Evolutionary conservation across 2,888 invertebrate genomes (phyloP).

Genomic region (Scotopteryx bipunctaria): DNA sequence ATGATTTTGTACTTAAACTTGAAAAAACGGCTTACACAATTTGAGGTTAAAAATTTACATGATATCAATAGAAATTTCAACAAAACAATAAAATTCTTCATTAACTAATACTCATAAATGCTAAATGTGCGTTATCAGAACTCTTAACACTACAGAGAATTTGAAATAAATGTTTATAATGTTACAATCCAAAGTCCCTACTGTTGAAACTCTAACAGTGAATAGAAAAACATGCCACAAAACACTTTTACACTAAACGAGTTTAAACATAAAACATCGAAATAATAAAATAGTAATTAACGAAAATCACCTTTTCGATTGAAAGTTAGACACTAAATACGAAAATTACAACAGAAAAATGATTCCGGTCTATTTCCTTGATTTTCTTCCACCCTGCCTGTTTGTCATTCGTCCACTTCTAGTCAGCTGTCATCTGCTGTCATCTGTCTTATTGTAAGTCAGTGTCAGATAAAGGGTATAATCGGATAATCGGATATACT

Average conservation of each 20-base stretch:
- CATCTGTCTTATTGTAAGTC: no score
- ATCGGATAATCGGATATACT: no score
- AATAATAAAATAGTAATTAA: not conserved
- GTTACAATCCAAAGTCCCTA: not conserved
- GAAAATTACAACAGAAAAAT: not conserved
- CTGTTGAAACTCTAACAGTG: not conserved
- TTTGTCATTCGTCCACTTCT: not conserved
- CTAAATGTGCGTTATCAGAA: no score
- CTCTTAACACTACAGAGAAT: no score
- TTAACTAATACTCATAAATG: no score
- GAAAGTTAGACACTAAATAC: constrained; percentile 11
- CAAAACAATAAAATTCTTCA: no score
- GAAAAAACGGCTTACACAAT: no score
- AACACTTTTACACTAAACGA: not conserved
- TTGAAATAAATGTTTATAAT: not conserved
- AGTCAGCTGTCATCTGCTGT: no score
- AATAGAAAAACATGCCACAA: not conserved
- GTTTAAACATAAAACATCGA: not conserved
- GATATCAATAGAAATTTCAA: no score
- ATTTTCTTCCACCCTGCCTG: not conserved
- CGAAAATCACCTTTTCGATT: constrained; percentile 2
- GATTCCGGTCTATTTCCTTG: not conserved
- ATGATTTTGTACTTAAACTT: no score
- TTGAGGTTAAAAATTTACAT: constrained; percentile 8
- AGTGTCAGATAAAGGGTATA: no score